Evolutionary conservation across 2,797 vertebrate species (phyloP).

Genomic region (Caiman crocodilus): DNA sequence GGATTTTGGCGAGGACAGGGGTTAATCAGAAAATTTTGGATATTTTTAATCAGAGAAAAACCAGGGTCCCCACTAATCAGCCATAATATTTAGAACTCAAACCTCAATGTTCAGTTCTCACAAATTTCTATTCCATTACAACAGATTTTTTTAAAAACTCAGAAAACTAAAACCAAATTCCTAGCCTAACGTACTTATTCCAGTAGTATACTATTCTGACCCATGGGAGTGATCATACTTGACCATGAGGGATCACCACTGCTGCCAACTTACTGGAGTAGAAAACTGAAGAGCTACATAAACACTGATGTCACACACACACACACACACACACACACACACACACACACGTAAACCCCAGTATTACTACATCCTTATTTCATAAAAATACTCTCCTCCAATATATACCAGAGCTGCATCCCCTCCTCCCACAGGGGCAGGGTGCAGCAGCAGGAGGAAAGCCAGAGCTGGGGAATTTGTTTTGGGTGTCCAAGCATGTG

Average conservation of each 20-base stretch:
- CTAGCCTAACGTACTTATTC: slow-evolving; percentile 1
- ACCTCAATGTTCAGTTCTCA: not conserved
- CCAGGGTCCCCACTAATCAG: not conserved
- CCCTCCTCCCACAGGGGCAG: too few relatives aligned
- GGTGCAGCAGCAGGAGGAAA: too few relatives aligned
- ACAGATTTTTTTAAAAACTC: not conserved
- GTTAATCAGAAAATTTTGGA: too few relatives aligned
- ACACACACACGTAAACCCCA: slow-evolving; percentile 16
- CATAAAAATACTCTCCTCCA: slow-evolving; percentile 34
- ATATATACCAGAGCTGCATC: too few relatives aligned
- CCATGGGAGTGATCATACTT: too few relatives aligned
- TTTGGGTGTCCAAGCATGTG: too few relatives aligned
- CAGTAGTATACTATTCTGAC: not conserved
- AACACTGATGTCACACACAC: not conserved
- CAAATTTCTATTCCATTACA: not conserved
- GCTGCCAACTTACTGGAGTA: too few relatives aligned
- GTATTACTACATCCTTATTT: slow-evolving; percentile 27
- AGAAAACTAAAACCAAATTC: not conserved
- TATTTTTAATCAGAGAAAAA: too few relatives aligned
- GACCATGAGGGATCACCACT: too few relatives aligned
- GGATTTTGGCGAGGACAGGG: too few relatives aligned
- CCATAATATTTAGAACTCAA: slow-evolving; percentile 10
- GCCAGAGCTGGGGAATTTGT: too few relatives aligned
- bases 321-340: slow-evolving; percentile 41
- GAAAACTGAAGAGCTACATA: not conserved